These are phyloP conservation scores for Scolopax rusticola DNA, from an alignment of 2,797 vertebrate species.

Conservation along the genomic window DNA sequence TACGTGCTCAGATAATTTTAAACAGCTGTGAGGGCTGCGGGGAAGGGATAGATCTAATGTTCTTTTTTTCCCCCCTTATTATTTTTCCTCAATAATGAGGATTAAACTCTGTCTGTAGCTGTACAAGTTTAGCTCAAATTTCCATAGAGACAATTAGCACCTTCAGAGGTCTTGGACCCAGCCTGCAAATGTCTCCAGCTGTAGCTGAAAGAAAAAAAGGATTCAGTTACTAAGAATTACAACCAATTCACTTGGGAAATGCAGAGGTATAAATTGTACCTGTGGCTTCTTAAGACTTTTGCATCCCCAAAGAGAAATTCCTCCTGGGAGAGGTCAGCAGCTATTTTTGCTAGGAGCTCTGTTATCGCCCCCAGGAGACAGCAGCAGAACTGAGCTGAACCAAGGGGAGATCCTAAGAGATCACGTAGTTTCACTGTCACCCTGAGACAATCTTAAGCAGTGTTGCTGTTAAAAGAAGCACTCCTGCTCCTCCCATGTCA, in stretches of 20 bases:
- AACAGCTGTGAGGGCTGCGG: neutral
- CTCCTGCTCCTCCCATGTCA: neutral
- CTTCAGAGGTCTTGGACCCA: neutral
- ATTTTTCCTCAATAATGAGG: neutral
- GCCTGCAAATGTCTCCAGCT: neutral
- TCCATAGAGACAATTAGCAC: neutral
- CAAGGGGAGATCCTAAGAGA: neutral
- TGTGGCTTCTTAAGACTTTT: neutral
- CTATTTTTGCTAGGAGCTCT: neutral
- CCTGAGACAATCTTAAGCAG: neutral
- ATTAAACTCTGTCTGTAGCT: neutral
- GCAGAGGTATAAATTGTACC: neutral
- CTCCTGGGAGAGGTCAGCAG: neutral
- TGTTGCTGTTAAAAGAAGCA: neutral
- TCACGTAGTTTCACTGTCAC: neutral
- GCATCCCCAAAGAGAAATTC: neutral
- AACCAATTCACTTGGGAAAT: neutral
- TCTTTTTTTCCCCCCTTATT: neutral
- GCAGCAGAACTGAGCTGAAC: neutral
- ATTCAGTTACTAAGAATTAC: neutral
- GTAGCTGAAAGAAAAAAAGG: neutral
- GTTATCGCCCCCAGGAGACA: fast-evolving
- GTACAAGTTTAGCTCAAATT: neutral
- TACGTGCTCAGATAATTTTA: neutral
- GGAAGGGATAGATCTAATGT: neutral